phyloP scores from a whole-genome alignment of 2,797 vertebrate genomes.

The Sphenodon punctatus region DNA sequence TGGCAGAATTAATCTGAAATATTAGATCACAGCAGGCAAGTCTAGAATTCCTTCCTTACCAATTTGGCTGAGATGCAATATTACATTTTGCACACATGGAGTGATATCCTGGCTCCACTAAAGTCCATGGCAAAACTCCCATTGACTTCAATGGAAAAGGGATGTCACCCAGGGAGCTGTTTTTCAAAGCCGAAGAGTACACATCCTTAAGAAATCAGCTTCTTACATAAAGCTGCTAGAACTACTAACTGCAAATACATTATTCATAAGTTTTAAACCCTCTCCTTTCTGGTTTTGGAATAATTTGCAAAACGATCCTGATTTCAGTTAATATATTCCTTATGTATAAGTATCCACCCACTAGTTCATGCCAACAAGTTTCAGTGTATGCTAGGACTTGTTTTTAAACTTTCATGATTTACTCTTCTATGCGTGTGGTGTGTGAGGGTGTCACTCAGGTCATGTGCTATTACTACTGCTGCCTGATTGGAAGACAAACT shows the following conservation, averaged over 20 bases:
- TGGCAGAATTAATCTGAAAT: conserved; percentile 22
- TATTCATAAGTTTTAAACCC: not conserved
- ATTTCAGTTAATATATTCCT: not conserved
- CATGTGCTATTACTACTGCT: not conserved
- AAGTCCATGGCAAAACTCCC: too few relatives aligned
- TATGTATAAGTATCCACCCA: not conserved
- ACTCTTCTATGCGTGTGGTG: not conserved
- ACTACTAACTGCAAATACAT: not conserved
- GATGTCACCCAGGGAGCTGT: too few relatives aligned
- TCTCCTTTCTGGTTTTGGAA: not conserved
- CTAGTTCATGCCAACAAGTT: too few relatives aligned
- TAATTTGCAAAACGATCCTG: not conserved
- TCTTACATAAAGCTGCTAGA: not conserved
- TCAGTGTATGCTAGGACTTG: not conserved
- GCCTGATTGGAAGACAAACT: not conserved
- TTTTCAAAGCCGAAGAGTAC: too few relatives aligned
- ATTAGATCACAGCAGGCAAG: conserved; percentile 8
- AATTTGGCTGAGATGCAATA: conserved; percentile 27
- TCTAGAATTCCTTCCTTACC: conserved; percentile 5
- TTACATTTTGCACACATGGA: conserved; percentile 26
- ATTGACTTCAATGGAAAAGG: too few relatives aligned
- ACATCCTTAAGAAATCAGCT: too few relatives aligned
- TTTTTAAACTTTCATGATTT: conserved; percentile 4
- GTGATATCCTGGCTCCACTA: too few relatives aligned
- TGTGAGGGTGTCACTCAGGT: too few relatives aligned